Conservation (phyloP, 30 jellyfish, hydroid and myxozoan species). For the Cassiopea xamachana region DNA sequence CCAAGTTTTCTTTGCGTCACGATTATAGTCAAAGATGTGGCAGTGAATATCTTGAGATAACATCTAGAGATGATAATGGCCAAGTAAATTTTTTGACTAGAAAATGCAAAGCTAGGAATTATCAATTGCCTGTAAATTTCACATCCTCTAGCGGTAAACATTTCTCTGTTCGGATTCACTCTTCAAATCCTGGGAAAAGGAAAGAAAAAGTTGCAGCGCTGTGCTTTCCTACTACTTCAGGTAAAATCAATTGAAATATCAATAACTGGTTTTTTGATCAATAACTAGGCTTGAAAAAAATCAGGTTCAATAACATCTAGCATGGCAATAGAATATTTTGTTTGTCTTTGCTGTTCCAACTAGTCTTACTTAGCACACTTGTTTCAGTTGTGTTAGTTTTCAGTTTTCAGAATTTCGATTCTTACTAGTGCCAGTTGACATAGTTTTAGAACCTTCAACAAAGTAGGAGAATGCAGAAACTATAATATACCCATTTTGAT, state of each 20-base stretch:
- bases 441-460: no score
- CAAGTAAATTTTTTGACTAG: not conserved
- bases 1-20: not conserved
- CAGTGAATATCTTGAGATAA: constrained; percentile 5
- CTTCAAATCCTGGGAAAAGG: not conserved
- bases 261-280: no score
- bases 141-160: not conserved
- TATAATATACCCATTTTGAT: no score
- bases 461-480: no score
- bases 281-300: no score
- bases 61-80: constrained; percentile 13
- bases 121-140: constrained; percentile 9
- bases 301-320: no score
- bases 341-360: no score
- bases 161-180: constrained; percentile 15
- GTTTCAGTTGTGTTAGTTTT: no score
- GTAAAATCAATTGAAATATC: not conserved
- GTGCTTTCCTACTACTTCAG: constrained; percentile 26
- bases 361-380: no score
- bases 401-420: no score
- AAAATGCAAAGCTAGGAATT: constrained; percentile 3
- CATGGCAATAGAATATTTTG: no score
- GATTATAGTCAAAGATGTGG: not conserved
- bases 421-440: no score
- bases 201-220: not conserved